phyloP scores from a whole-genome alignment of 1,140 invertebrate species.

The Mycetomoellerius zeteki region DNA sequence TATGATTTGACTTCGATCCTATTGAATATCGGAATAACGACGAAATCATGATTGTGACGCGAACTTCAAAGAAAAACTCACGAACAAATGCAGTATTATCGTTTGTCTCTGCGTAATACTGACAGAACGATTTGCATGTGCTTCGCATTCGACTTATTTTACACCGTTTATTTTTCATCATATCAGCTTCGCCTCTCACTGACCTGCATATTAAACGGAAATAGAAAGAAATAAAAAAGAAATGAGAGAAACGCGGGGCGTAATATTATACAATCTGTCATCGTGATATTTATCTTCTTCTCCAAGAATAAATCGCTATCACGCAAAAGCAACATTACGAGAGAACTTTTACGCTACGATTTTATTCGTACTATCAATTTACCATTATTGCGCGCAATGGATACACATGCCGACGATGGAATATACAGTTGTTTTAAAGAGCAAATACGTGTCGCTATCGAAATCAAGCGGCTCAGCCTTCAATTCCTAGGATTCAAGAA shows the following conservation, averaged over 20 bases:
- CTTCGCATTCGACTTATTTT: slow-evolving; percentile 1
- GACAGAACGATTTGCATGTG: neutral
- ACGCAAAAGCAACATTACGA: neutral
- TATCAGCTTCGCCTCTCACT: no score
- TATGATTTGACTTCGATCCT: slow-evolving; percentile 15
- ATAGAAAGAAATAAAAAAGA: neutral
- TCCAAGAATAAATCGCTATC: slow-evolving; percentile 14
- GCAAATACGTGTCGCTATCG: neutral
- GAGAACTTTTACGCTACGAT: neutral
- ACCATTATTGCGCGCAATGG: slow-evolving; percentile 40
- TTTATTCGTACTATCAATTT: slow-evolving; percentile 38
- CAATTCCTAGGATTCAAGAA: neutral
- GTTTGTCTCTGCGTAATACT: neutral
- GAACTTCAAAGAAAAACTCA: neutral
- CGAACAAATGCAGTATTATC: neutral
- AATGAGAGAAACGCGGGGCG: neutral
- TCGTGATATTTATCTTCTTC: slow-evolving; percentile 22
- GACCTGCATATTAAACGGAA: slow-evolving; percentile 14
- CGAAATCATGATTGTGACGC: neutral
- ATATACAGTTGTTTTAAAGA: slow-evolving; percentile 25
- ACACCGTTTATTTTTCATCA: neutral
- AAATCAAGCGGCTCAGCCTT: slow-evolving; percentile 10
- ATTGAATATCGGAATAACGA: slow-evolving; percentile 27
- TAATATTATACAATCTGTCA: slow-evolving; percentile 10
- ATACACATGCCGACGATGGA: neutral